Percentiles rank a stretch among this genome's conserved stretches.
Evolutionary conservation across 2,113 vertebrate genomes (phyloP).

Genomic region (Phocoena phocoena): DNA sequence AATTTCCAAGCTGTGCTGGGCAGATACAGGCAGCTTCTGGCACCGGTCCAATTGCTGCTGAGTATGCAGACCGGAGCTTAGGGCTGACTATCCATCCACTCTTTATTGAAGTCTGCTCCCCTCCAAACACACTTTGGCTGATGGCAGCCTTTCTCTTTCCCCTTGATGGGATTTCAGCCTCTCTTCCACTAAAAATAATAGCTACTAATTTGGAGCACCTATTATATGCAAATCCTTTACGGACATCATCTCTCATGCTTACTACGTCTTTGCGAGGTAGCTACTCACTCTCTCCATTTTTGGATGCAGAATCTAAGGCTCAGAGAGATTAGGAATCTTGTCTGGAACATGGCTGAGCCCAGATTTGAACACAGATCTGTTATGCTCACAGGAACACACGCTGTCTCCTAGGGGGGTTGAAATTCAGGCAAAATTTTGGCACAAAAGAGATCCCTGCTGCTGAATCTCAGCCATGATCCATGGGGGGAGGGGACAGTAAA

Average conservation of each 20-base stretch:
- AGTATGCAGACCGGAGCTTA: not conserved
- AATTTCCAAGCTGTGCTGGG: not conserved
- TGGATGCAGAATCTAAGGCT: not conserved
- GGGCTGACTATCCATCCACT: not conserved
- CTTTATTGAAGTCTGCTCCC: not conserved
- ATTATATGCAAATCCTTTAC: not conserved
- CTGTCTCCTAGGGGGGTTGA: not conserved
- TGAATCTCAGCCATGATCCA: not conserved
- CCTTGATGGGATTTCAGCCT: not conserved
- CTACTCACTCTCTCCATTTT: not conserved
- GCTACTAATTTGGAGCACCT: not conserved
- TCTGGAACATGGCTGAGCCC: not conserved
- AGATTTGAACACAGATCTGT: not conserved
- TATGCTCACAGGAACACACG: not conserved
- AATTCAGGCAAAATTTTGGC: not conserved
- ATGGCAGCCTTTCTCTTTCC: not conserved
- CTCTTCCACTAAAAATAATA: constrained; percentile 28
- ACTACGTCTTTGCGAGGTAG: not conserved
- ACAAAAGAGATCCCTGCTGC: not conserved
- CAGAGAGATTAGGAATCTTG: not conserved
- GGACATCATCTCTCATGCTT: not conserved
- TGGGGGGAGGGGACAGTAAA: not conserved
- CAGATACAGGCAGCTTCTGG: not conserved
- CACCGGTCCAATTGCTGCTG: not conserved
- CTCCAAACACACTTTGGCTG: not conserved